Conservation (phyloP, 2,797 vertebrate genomes). For the Urophycis tenuis region DNA sequence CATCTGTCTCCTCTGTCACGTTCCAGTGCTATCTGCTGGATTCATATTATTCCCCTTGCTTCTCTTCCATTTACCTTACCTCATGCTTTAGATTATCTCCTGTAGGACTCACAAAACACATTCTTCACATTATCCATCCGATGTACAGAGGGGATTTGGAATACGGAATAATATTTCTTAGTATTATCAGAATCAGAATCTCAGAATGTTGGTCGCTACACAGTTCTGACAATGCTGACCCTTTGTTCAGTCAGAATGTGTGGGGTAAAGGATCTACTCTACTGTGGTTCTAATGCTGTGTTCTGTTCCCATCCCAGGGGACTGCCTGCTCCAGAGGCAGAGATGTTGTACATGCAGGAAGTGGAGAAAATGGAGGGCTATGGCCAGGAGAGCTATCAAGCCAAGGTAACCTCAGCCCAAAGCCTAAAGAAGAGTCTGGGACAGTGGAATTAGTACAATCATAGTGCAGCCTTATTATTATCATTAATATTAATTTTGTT, state of each 20-base stretch:
- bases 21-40: background rate
- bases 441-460: background rate
- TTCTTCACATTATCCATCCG: background rate
- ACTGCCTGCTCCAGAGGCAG: constrained; percentile 85
- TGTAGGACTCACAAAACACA: background rate
- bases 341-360: constrained; percentile 97
- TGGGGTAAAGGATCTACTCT: background rate
- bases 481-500: background rate
- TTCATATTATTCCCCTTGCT: background rate
- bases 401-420: constrained; percentile 75
- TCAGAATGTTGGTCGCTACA: background rate
- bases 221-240: no score
- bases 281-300: background rate
- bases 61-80: background rate
- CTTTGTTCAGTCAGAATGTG: background rate
- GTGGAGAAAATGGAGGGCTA: constrained; percentile 96
- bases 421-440: background rate
- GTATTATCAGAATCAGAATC: no score
- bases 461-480: background rate
- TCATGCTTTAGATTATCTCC: background rate
- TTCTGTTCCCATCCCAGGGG: constrained; percentile 67
- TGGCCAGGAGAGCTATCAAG: constrained; percentile 91
- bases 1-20: background rate
- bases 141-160: background rate
- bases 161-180: background rate